Base-by-base conservation (phyloP, 2,113 vertebrate species). In the Sapajus apella region DNA sequence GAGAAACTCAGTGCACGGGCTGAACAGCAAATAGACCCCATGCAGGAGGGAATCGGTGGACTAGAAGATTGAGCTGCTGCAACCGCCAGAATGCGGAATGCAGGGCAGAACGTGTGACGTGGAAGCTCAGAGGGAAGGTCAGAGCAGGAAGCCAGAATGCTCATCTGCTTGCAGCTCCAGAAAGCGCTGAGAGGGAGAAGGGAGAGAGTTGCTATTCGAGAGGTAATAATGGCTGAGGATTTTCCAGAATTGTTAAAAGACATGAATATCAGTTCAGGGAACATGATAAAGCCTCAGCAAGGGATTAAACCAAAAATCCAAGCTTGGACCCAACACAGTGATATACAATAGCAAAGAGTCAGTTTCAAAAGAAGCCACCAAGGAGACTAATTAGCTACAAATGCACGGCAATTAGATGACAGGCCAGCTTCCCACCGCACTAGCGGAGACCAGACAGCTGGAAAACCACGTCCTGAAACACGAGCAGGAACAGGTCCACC, bases 91-190 rank as follows among this genome's bases (percentile, higher is more conserved):
- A 58, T 1, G 8, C 0, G 0, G 3, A 11, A n/a, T 0, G 16
- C 14, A 13, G 27, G 56, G 6, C 11, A 11, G 23, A 18, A 20
- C 30, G 32, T 10, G 18, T 0, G n/a, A 30, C 14, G 13, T 0
- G 1, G 79, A 66, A 35, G 27, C 23, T 2, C 27, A 25, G 55
- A 47, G 4, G 9, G 87, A 14, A 23, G 23, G 37, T 8, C 5
- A 4, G 37, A 10, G 37, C 3, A 16, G 0, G n/a, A 52, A 47
- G 80, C 12, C 12, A 40, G 3, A 21, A 35, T 0, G 5, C 25
- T 3, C 27, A 13, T 10, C 45, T 4, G 0, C 27, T 12, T 4
- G 32, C n/a, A 30, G 66, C 25, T 79, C 40, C 13, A 10, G 52
- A 23, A 70, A 32, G 47, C 68, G 21, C 21, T 5, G 40, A 68